Percentiles rank a stretch among this genome's conserved stretches.
These are phyloP conservation scores for Thalassophryne amazonica DNA, from an alignment of 2,797 vertebrate species.

Conservation along the genomic window DNA sequence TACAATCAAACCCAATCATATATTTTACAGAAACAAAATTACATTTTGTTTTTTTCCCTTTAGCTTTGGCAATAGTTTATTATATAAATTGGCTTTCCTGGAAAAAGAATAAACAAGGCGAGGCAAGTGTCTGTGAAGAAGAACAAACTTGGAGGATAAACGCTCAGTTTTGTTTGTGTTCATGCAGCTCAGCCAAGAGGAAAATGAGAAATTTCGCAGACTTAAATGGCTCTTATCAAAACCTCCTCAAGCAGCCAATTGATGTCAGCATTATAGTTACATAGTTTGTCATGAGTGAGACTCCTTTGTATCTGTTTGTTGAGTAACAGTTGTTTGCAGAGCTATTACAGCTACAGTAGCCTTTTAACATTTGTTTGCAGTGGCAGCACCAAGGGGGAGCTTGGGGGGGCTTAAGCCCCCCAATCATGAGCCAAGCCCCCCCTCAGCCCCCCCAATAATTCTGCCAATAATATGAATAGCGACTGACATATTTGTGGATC, in stretches of 20 bases:
- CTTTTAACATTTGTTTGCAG: constrained; percentile 7
- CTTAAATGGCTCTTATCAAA: constrained; percentile 69
- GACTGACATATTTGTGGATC: too few species aligned
- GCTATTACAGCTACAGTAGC: constrained; percentile 6
- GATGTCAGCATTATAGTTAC: constrained; percentile 58
- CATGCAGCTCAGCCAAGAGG: constrained; percentile 61
- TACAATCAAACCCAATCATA: neutral
- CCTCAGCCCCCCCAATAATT: too few species aligned
- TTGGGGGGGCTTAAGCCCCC: too few species aligned
- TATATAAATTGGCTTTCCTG: constrained; percentile 13
- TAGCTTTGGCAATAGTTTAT: constrained; percentile 4
- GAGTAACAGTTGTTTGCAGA: constrained; percentile 21
- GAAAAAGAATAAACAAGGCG: constrained; percentile 55
- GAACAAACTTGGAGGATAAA: constrained; percentile 48
- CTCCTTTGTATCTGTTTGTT: constrained; percentile 34
- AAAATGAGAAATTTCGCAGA: constrained; percentile 78
- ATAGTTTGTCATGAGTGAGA: constrained; percentile 29
- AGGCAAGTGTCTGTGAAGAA: constrained; percentile 34
- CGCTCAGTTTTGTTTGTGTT: constrained; percentile 51
- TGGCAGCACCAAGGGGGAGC: too few species aligned
- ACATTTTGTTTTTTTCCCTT: constrained; percentile 10
- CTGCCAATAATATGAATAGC: too few species aligned
- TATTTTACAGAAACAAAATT: constrained; percentile 12
- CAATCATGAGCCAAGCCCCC: too few species aligned
- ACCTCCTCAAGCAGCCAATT: constrained; percentile 42